These are phyloP conservation scores for Eudemis profundana DNA, from an alignment of 2,888 invertebrate species.

Conservation along the genomic window DNA sequence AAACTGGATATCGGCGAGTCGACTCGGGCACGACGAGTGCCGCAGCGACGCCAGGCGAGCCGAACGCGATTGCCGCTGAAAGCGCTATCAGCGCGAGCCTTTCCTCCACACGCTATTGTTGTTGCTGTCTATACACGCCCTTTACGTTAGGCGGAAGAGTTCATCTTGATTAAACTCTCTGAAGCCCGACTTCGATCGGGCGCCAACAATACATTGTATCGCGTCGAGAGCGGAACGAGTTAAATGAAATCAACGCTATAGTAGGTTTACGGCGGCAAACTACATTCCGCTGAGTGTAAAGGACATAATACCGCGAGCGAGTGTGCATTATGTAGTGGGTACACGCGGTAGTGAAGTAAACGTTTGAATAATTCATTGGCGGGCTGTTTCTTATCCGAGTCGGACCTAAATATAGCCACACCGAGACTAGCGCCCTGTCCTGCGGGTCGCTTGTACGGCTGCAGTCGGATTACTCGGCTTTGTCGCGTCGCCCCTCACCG, in stretches of 20 bases:
- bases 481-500: slow-evolving; percentile 1
- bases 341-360: slow-evolving; percentile 38
- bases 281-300: slow-evolving; percentile 37
- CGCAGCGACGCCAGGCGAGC: neutral
- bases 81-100: slow-evolving; percentile 1
- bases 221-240: slow-evolving; percentile 1
- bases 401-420: slow-evolving; percentile 27
- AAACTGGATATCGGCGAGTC: slow-evolving; percentile 4
- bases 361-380: slow-evolving; percentile 39
- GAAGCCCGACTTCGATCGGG: slow-evolving; percentile 12
- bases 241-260: slow-evolving; percentile 28
- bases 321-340: slow-evolving; percentile 34
- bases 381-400: slow-evolving; percentile 36
- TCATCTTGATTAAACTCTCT: slow-evolving; percentile 32
- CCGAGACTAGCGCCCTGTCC: slow-evolving; percentile 1
- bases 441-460: neutral
- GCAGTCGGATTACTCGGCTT: neutral
- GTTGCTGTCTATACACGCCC: neutral
- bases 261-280: slow-evolving; percentile 22
- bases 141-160: neutral
- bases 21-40: neutral
- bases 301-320: slow-evolving; percentile 30
- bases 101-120: slow-evolving; percentile 16
- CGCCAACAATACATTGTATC: slow-evolving; percentile 8
- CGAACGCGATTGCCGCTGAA: neutral